Evolutionary conservation across 2,888 invertebrate species (phyloP), one percentile per base, ranked within the genome.

Genomic region (Sylvicola cinctus): DNA sequence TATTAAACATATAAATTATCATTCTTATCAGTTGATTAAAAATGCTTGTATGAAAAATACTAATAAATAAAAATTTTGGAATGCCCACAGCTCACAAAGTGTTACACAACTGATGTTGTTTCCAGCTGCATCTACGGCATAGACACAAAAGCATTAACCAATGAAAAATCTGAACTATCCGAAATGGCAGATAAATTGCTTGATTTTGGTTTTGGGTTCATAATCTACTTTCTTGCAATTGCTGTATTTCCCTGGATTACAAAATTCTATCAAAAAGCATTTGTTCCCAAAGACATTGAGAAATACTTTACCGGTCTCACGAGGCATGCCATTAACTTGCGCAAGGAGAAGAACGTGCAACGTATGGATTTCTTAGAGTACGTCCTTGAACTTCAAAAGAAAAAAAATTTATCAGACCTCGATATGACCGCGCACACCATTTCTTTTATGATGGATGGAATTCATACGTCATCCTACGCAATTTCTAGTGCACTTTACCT

Each of bases 371-470:
- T 52, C 32, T 39, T 57, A 2, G 51, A 52, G 30, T 54, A 52
- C 13, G 44, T 58, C 1, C 30, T 56, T 1, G 46, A 52, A 27
- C 25, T 57, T 31, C 46, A 42, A 26, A 43, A 47, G 2, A 54
- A 51, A 33, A 48, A 46, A 31, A 41, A 45, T 3, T 26, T 55
- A 12, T 31, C 44, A 1, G 40, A 41, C 0, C 28, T 40, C 0
- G 38, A 48, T 0, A 23, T 55, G 25, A 44, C 49, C 0, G 47
- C 51, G 1, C 47, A 50, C 32, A 45, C 49, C 2, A 49, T 55
- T 44, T 54, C 57, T 10, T 55, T 56, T 37, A 41, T 56, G 17
- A 20, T 52, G 7, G 56, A 58, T 39, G 56, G 57, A 2, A 51
- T 50, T n/a, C 53, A 55, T 32, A 55, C 58, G 2, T 49, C 57